Base-by-base conservation (phyloP, 2,888 invertebrate species). In the Andrena hattorfiana region DNA sequence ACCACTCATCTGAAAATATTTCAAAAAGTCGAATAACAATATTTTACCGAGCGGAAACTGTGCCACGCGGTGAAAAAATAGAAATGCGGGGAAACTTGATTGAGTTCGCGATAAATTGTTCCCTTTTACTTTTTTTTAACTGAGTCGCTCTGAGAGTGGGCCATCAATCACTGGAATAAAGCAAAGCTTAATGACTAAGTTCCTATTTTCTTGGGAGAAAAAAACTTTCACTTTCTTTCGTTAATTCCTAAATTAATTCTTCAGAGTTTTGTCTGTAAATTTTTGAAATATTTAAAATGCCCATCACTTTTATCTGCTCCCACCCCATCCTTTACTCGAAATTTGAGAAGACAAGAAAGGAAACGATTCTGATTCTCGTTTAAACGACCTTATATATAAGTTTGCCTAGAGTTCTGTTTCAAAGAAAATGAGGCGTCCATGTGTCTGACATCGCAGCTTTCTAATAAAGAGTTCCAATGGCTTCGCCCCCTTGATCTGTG, bases 11-110 rank as follows among this genome's bases (percentile, higher is more conserved):
- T 20, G 16, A 13, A 71, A 32, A 23, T 68, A 68, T 54, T 68
- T 54, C 49, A 51, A 56, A 56, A 23, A 48, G 54, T 51, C 26
- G 32, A 69, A 69, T 63, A 67, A 75, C 49, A 69, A 77, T 68
- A 67, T 79, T 75, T 77, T 77, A 69, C 68, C 30, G 68, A 35
- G 30, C 28, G 54, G 20, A 63, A 79, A 80, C 30, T 70, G 64
- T 54, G 79, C 30, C 70, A 20, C 49, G 13, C 30, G 20, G 6
- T 67, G 56, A 48, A 16, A 35, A 20, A 13, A 28, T 26, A n/a
- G 4, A 59, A 42, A n/a, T 10, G 56, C 23, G 10, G 10, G 23
- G 23, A 23, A 23, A 10, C 26, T 30, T 8, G 51, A 67, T 67
- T 10, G 13, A 2, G 13, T 23, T 13, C 13, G 54, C 51, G 32